phyloP scores from a whole-genome alignment of 2,797 vertebrate genomes.

The Bovichtus variegatus region DNA sequence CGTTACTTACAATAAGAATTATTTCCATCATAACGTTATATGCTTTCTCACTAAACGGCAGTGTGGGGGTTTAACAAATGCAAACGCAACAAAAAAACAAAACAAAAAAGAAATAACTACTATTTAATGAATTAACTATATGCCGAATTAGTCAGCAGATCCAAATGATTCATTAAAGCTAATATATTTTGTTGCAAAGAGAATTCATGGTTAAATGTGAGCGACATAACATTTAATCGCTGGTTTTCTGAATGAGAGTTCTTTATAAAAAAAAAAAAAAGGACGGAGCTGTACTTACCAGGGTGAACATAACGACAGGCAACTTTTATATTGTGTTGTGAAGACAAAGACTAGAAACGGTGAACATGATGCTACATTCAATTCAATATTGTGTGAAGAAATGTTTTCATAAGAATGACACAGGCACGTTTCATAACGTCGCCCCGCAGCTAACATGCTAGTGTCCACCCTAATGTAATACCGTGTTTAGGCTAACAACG shows the following conservation, averaged over 20 bases:
- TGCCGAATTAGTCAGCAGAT: background rate
- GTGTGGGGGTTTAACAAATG: background rate
- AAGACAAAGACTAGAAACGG: background rate
- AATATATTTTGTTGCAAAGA: background rate
- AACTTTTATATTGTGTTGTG: accelerated
- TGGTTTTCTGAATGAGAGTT: background rate
- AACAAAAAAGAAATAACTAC: background rate
- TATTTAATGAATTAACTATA: accelerated
- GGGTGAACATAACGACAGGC: background rate
- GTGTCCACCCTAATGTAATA: accelerated
- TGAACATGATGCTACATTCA: background rate
- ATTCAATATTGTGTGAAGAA: accelerated
- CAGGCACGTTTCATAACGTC: conserved; percentile 9
- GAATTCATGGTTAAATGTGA: accelerated
- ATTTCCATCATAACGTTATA: background rate
- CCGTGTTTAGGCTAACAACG: background rate
- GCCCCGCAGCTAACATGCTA: background rate
- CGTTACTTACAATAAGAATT: background rate
- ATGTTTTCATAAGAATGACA: conserved; percentile 46
- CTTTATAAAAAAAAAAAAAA: accelerated
- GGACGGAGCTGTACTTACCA: accelerated
- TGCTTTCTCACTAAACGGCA: background rate
- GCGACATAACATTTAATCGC: background rate
- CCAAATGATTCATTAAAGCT: background rate
- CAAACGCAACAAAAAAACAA: background rate